Base-by-base conservation (phyloP, 2,113 vertebrate genomes). In the Dendrocopos noguchii region DNA sequence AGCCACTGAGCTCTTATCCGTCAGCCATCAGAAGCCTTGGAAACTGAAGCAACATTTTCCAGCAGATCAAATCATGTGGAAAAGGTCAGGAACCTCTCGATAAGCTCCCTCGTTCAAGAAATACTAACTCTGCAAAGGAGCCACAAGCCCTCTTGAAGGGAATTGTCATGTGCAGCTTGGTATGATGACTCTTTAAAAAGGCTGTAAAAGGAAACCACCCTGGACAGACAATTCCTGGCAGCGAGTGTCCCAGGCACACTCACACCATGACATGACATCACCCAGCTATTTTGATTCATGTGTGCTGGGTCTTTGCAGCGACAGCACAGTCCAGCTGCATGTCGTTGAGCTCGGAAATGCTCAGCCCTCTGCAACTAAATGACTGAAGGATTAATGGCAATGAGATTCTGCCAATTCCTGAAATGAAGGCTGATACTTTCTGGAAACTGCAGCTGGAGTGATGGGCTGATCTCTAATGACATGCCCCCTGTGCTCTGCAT, bases 181-280 rank as follows among this genome's bases (percentile, higher is more conserved):
- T 97, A 95, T 84, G 98, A 97, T 95, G 97, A 98, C 98, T 97
- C 98, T 98, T 98, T 98, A 98, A 98, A 98, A 98, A 98, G 98
- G 96, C 98, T 99, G 98, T 98, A 99, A 99, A 98, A 98, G 98
- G 98, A 98, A 98, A 98, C 98, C 98, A 94, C 96, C 87, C 94
- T 56, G 96, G 86, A 87, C 97, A 92, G 94, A 97, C 97, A 97
- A 98, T 97, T 93, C 98, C 92, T 97, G 97, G 97, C 98, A 97
- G 94, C n/a, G 12, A 93, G 92, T 7, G 95, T 96, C 94, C 85
- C 2, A 31, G 82, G 96, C 93, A 7, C 94, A 10, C 93, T 98
- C 95, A 59, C 97, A 96, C 97, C 93, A 71, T 94, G 96, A 92
- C 50, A 89, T 98, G 97, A 98, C 97, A 97, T 98, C 98, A 98